Base-by-base conservation (phyloP, 2,113 vertebrate species). In the Lepisosteus osseus region DNA sequence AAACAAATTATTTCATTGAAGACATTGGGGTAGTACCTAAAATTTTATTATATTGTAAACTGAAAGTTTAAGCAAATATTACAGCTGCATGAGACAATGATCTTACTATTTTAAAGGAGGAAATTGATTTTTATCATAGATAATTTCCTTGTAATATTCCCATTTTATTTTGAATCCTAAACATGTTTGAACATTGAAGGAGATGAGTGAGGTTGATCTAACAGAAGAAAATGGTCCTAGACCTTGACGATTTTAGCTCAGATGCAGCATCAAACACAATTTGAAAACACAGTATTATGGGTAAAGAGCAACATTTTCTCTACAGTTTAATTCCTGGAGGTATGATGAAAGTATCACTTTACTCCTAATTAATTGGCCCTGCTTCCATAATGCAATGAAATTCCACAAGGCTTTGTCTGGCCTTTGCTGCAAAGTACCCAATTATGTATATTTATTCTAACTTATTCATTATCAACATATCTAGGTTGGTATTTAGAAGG, bases 401-500 rank as follows among this genome's bases (percentile, higher is more conserved):
- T 70, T 42, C 73, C 68, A 59, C 14, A 7, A 54, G 68, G 68
- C 68, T 14, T 51, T 59, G 63, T 70, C 70, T 7, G 47, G 63
- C 54, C 55, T 51, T 67, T 54, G 63, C 68, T 54, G 56, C 66
- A 54, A 61, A 75, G 42, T 70, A 56, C 14, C 73, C 62, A 17
- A 67, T 70, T 71, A 71, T 67, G 64, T 51, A 65, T 57, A 66
- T 59, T 61, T 66, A 44, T 70, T 66, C 61, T 14, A 45, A 54
- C 68, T 65, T 41, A 44, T 70, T 70, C 68, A 70, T 70, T 75
- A 54, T 15, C 72, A 70, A 54, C 64, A 74, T 70, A 54, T 70
- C 54, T 45, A 57, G 43, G 44, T 54, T 70, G 61, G 55, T 65
- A 64, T 70, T 75, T 65, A 15, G 59, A 55, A 54, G 54, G 69